These are phyloP conservation scores for Ceratoteleas bidentatus DNA, from an alignment of 1,140 invertebrate species.

Conservation along the genomic window DNA sequence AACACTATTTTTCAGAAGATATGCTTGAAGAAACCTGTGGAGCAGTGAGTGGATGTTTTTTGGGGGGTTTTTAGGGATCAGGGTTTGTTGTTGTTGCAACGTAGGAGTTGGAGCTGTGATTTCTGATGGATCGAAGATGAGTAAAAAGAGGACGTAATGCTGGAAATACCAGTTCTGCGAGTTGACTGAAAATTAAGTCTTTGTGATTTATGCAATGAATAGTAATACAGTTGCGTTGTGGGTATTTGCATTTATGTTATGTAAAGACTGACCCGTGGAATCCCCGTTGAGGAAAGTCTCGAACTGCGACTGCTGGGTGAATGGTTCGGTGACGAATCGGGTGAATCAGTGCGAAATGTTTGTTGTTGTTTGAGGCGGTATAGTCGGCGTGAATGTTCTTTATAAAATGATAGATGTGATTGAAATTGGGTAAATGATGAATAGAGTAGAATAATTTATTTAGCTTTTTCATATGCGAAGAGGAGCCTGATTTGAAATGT, in stretches of 20 bases:
- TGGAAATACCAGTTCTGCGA: constrained; percentile 39
- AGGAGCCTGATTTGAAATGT: too few relatives aligned
- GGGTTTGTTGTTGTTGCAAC: too few relatives aligned
- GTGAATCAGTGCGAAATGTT: constrained; percentile 24
- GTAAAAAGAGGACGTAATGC: constrained; percentile 7
- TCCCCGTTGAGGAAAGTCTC: constrained; percentile 59
- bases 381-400: too few relatives aligned
- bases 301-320: constrained; percentile 25
- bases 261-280: constrained; percentile 55
- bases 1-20: constrained; percentile 35
- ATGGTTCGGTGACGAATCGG: constrained; percentile 18
- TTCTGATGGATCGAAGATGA: constrained; percentile 11
- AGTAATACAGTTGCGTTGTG: constrained; percentile 39
- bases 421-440: too few relatives aligned
- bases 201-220: constrained; percentile 52
- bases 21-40: neutral
- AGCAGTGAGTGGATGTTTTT: neutral
- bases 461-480: too few relatives aligned
- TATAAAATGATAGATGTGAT: too few relatives aligned
- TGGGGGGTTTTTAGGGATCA: too few relatives aligned
- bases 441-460: too few relatives aligned
- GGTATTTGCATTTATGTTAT: constrained; percentile 53
- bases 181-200: constrained; percentile 44
- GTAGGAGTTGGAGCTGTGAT: constrained; percentile 9
- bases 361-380: too few relatives aligned